Evolutionary conservation across 2,113 vertebrate species (phyloP), one percentile per base, ranked within the genome.

Genomic region (Clarias macrocephalus): DNA sequence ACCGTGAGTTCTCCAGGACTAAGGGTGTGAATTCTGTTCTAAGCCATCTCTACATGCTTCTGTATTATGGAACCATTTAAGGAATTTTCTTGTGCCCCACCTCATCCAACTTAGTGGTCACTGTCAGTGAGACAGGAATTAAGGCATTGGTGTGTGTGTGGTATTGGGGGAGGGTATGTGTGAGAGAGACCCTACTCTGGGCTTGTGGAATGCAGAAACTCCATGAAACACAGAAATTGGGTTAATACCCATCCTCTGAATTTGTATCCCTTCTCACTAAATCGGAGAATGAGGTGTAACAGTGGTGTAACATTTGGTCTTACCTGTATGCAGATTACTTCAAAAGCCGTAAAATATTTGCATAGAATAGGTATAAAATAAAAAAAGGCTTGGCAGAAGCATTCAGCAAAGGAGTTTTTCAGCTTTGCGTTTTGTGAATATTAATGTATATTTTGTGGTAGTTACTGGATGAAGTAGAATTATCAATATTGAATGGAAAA

Each of bases 81-180:
- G 89, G 95, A 95, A 95, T 95, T 93, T 93, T 88, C 86, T 87
- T 91, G 92, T 92, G 90, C 91, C 91, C 91, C 85, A 88, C 88
- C 76, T 25, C 56, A 80, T 88, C 87, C 68, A 80, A 23, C 91
- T 91, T 91, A 89, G 85, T 94, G 93, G 93, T 94, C 94, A 94
- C 91, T 93, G 89, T 93, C 93, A 91, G 93, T 91, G 84, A 75
- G 63, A 82, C 28, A 65, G 86, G 85, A 86, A 85, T 90, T 84
- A 85, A 88, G 82, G 72, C 89, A 92, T 91, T 92, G 94, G 93
- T 94, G 93, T 94, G 48, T 48, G 48, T 48, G 92, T 93, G 93
- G 91, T 93, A 90, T 91, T 89, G 93, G 91, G 93, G 91, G 92
- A 85, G 72, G 83, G 88, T 89, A 54, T 80, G 75, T 66, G 62